Evolutionary conservation across 1,140 invertebrate genomes (phyloP), one percentile per base, ranked within the genome.

Genomic region (Triops longicaudatus): DNA sequence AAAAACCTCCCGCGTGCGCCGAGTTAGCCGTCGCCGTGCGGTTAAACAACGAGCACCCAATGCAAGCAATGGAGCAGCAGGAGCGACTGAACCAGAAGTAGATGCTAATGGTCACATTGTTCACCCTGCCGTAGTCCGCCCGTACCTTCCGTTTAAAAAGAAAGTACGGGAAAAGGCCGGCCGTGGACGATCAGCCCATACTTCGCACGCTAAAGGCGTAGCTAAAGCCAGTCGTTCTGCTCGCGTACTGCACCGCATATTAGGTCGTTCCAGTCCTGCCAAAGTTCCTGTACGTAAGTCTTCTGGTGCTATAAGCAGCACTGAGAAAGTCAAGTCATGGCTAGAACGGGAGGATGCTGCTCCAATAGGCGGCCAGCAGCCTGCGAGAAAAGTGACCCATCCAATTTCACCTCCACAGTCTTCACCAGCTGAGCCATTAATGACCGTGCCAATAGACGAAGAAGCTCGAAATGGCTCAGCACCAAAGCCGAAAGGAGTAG

Each of bases 61-160:
- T 93, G 91, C 82, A 78, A 93, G 92, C 71, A 92, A 93, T 86
- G 92, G 92, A 73, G 91, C 93, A 78, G 89, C 91, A 7, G 92
- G 92, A 1, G 89, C 91, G 78, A 90, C 90, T 78, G 88, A 88
- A 76, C 88, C 90, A 80, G 31, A 79, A 90, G 89, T 80, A 91
- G 90, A 9, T 84, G 79, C 74, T 78, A 82, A 77, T 76, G 75
- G 86, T 88, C 17, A 91, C 90, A 73, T 78, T 28, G 89, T 92
- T 3, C 90, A 92, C 78, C 88, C 87, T 79, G 90, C 89, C 12
- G 90, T 89, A 72, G 87, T 92, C 6, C 86, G 90, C 76, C 90
- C 90, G 26, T 92, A 92, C 83, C 85, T 92, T 44, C 91, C 91
- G 73, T 85, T 92, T 50, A 91, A 91, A 82, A 90, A 90, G 81